Percentiles rank a stretch among this genome's conserved stretches.
Evolutionary conservation across 2,113 vertebrate species (phyloP).

Genomic region (Rhipidura dahli): DNA sequence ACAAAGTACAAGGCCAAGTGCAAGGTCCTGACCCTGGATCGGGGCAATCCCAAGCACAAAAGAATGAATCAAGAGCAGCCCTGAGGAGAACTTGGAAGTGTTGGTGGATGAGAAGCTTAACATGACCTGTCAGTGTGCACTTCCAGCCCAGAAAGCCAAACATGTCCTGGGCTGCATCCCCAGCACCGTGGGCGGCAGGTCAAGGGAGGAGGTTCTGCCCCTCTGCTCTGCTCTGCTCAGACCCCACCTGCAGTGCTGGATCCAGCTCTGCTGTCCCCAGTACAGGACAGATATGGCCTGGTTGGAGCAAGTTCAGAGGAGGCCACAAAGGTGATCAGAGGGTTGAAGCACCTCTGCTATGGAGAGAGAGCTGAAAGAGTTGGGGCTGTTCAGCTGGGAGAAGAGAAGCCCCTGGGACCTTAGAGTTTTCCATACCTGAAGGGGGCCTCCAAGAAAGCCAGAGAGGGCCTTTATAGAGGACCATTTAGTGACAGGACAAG

Average conservation of each 20-base stretch:
- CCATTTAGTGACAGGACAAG: neutral
- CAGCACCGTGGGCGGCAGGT: rapidly evolving
- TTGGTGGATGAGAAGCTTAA: neutral
- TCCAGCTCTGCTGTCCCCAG: neutral
- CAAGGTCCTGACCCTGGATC: neutral
- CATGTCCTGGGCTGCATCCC: neutral
- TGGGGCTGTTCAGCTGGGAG: neutral
- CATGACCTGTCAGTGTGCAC: rapidly evolving
- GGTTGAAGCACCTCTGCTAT: neutral
- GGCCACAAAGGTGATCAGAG: neutral
- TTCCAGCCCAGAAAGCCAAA: neutral
- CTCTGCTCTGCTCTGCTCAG: neutral
- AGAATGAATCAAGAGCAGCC: neutral
- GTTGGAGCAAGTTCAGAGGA: neutral
- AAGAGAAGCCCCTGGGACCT: neutral
- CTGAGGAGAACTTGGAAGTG: neutral
- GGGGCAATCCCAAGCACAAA: neutral
- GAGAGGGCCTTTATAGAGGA: neutral
- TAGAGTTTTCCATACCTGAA: neutral
- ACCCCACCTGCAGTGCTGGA: neutral
- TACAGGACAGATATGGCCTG: too few relatives aligned
- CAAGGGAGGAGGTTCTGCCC: neutral
- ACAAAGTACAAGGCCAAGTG: neutral
- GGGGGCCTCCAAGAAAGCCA: neutral
- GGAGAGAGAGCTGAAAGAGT: neutral